These are phyloP conservation scores for Echinometra lucunter DNA, from an alignment of 53 echinoderm and acorn worm species.

Conservation along the genomic window DNA sequence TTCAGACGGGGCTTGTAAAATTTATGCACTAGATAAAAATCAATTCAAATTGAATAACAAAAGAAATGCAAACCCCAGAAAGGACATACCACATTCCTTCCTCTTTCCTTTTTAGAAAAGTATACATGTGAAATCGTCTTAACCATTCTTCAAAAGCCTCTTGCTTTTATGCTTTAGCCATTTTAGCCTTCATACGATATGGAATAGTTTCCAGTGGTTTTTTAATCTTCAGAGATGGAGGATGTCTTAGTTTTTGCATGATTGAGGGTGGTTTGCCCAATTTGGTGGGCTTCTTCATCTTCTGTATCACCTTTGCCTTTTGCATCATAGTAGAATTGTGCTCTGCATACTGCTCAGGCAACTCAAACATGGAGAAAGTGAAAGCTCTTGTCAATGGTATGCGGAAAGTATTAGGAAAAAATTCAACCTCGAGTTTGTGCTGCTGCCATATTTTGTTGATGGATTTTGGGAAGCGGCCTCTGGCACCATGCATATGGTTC, in stretches of 20 bases:
- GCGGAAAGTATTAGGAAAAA: slow-evolving; percentile 64
- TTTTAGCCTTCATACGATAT: slow-evolving; percentile 20
- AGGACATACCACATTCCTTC: background rate
- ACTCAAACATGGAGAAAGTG: slow-evolving; percentile 86
- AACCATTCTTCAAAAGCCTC: background rate
- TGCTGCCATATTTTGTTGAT: slow-evolving; percentile 84
- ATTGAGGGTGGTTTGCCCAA: slow-evolving; percentile 59
- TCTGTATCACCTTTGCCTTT: slow-evolving; percentile 71
- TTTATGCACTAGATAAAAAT: background rate
- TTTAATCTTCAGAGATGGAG: background rate
- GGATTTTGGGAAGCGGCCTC: slow-evolving; percentile 77
- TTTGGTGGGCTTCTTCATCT: slow-evolving; percentile 76
- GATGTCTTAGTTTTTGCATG: background rate
- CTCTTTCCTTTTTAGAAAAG: background rate
- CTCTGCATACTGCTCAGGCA: slow-evolving; percentile 81
- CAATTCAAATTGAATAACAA: background rate
- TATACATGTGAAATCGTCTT: background rate
- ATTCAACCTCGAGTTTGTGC: slow-evolving; percentile 73
- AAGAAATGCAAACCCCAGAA: background rate
- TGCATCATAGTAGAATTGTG: slow-evolving; percentile 71
- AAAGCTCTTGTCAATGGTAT: slow-evolving; percentile 87
- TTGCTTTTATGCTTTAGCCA: background rate
- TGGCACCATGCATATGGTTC: background rate
- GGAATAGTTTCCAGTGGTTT: background rate
- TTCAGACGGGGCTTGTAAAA: background rate